phyloP scores from a whole-genome alignment of 2,797 vertebrate species.

The Fistularia tabacaria region DNA sequence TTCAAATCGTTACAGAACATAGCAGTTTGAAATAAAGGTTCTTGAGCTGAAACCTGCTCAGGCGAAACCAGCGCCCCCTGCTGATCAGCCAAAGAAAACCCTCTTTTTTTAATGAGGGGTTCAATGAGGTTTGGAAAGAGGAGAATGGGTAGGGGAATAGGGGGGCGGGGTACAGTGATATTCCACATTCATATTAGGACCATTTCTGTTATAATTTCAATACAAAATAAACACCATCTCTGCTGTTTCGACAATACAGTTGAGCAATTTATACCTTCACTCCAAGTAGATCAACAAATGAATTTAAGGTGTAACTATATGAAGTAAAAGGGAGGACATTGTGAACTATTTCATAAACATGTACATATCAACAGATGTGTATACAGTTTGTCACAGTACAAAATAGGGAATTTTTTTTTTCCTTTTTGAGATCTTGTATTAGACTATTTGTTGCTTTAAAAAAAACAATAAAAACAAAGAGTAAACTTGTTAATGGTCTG shows the following conservation, averaged over 20 bases:
- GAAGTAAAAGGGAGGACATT: slow-evolving; percentile 61
- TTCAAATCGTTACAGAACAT: too few species aligned
- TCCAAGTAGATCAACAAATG: slow-evolving; percentile 33
- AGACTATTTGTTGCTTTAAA: slow-evolving; percentile 33
- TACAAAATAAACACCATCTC: slow-evolving; percentile 56
- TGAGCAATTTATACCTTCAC: slow-evolving; percentile 47
- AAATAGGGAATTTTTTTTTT: slow-evolving; percentile 20
- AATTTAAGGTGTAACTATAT: slow-evolving; percentile 56
- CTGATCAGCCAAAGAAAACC: slow-evolving; percentile 42
- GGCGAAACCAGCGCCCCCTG: slow-evolving; percentile 48
- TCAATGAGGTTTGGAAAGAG: background rate
- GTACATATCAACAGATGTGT: slow-evolving; percentile 76
- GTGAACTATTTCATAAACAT: slow-evolving; percentile 66
- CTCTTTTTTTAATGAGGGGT: slow-evolving; percentile 14
- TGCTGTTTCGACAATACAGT: slow-evolving; percentile 75
- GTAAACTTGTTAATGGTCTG: slow-evolving; percentile 50
- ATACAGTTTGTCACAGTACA: slow-evolving; percentile 70
- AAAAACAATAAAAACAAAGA: slow-evolving; percentile 42
- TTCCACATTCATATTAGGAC: slow-evolving; percentile 60
- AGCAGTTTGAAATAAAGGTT: too few species aligned
- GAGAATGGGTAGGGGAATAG: slow-evolving; percentile 1
- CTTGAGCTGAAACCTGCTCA: slow-evolving; percentile 6
- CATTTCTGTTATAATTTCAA: slow-evolving; percentile 40
- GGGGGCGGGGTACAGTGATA: slow-evolving; percentile 8
- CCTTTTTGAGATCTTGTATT: slow-evolving; percentile 49